These are phyloP conservation scores for Malurus splendens DNA, from an alignment of 2,797 vertebrate species.

Conservation along the genomic window DNA sequence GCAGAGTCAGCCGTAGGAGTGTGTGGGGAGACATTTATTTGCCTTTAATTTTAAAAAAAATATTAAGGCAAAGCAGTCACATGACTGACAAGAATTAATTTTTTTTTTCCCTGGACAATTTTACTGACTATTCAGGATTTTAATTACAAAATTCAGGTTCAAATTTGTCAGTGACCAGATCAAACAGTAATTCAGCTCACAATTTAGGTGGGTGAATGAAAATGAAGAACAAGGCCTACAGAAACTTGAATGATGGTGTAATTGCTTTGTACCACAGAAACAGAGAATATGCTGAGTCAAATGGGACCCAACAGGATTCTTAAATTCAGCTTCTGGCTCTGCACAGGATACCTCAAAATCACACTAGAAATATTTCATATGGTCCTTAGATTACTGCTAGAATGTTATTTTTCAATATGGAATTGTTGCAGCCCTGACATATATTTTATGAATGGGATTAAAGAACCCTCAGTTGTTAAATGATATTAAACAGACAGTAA, in stretches of 20 bases:
- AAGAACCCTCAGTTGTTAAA: not conserved
- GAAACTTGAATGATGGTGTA: not conserved
- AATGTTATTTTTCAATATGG: not conserved
- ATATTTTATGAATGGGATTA: not conserved
- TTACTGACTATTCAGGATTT: not conserved
- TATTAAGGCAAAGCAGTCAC: not conserved
- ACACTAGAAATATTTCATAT: not conserved
- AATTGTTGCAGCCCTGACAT: not conserved
- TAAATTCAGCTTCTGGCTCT: not conserved
- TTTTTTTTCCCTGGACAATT: not conserved
- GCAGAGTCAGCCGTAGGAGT: not conserved
- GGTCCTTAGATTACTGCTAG: not conserved
- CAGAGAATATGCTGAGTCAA: not conserved
- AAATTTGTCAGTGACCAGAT: not conserved
- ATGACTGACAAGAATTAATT: not conserved
- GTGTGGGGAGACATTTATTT: fast-evolving
- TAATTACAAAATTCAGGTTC: not conserved
- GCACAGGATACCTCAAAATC: not conserved
- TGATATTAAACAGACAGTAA: not conserved
- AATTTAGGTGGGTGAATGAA: not conserved
- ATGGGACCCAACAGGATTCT: not conserved
- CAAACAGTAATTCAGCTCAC: not conserved
- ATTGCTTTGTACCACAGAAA: not conserved
- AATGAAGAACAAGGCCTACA: not conserved
- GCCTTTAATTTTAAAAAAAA: not conserved